These are phyloP conservation scores for Aporophyla nigra DNA, from an alignment of 2,888 invertebrate species.

Conservation along the genomic window DNA sequence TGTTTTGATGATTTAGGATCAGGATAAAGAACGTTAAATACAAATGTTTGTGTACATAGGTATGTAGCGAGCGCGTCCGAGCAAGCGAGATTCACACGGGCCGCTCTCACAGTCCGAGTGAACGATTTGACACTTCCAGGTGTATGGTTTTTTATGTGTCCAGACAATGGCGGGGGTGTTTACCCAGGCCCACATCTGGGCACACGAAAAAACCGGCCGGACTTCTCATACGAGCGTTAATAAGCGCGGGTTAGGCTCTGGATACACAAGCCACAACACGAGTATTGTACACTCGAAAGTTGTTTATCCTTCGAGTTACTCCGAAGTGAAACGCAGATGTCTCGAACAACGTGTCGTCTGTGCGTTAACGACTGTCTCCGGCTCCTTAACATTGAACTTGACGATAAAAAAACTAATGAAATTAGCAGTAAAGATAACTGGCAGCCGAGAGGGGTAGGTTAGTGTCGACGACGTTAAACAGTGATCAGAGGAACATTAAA, in stretches of 20 bases:
- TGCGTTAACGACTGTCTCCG: constrained; percentile 78
- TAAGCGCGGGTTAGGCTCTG: constrained; percentile 78
- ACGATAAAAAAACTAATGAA: constrained; percentile 86
- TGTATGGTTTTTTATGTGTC: constrained; percentile 87
- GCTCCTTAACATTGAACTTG: constrained; percentile 87
- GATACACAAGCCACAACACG: constrained; percentile 66
- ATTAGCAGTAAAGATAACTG: constrained; percentile 87
- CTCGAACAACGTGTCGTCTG: constrained; percentile 81
- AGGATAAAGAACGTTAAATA: constrained; percentile 46
- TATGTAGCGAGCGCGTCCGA: constrained; percentile 67
- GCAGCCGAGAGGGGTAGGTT: constrained; percentile 80
- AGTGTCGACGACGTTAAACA: constrained; percentile 70
- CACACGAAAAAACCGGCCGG: constrained; percentile 87
- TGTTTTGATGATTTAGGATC: constrained; percentile 45
- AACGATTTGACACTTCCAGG: constrained; percentile 91
- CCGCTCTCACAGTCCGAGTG: constrained; percentile 85
- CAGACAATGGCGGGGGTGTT: constrained; percentile 85
- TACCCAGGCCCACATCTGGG: constrained; percentile 89
- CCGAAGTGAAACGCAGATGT: constrained; percentile 82
- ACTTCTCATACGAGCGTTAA: constrained; percentile 89
- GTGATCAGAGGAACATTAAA: constrained; percentile 60
- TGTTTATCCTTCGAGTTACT: constrained; percentile 83
- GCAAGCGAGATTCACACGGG: constrained; percentile 84
- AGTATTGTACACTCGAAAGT: constrained; percentile 76
- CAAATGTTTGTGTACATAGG: constrained; percentile 70